A percentile compares a stretch with the other conserved stretches of the same genome.
Conservation (phyloP, 2,888 invertebrate genomes). For the Hydrotaea cyrtoneurina region DNA sequence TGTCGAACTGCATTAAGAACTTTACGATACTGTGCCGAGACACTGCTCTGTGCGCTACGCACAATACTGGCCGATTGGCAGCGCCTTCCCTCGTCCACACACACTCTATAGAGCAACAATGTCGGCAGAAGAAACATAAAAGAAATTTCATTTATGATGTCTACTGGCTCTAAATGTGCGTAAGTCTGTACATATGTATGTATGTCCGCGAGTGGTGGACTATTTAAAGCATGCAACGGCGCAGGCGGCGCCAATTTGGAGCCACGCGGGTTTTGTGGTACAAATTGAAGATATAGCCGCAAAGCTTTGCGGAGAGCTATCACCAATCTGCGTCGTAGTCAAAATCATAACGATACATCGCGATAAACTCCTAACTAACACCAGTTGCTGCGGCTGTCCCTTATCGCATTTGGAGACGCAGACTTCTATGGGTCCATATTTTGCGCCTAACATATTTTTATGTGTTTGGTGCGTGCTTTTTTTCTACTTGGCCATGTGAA, state of each 20-base stretch:
- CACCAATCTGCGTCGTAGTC: background rate
- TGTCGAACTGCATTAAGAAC: slow-evolving; percentile 52
- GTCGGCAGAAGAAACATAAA: slow-evolving; percentile 53
- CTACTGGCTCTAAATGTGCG: background rate
- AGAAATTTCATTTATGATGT: slow-evolving; percentile 42
- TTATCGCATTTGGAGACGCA: background rate
- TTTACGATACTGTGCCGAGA: slow-evolving; percentile 1
- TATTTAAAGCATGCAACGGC: slow-evolving; percentile 60
- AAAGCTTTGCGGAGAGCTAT: background rate
- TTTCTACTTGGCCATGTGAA: slow-evolving; percentile 38
- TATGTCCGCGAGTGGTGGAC: slow-evolving; percentile 36
- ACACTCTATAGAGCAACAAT: slow-evolving; percentile 34
- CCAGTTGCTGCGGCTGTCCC: slow-evolving; percentile 43
- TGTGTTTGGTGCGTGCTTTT: slow-evolving; percentile 62
- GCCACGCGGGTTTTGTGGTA: slow-evolving; percentile 53
- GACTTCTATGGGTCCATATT: slow-evolving; percentile 44
- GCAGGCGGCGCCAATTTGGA: slow-evolving; percentile 69
- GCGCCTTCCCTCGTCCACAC: background rate
- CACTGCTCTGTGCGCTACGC: background rate
- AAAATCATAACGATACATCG: background rate
- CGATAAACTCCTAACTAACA: slow-evolving; percentile 61
- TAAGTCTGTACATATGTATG: no score
- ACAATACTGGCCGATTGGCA: background rate
- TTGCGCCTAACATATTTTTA: slow-evolving; percentile 57
- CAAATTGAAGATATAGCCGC: background rate